Evolutionary conservation across 2,113 vertebrate genomes (phyloP).

Genomic region (Lepus timidus): DNA sequence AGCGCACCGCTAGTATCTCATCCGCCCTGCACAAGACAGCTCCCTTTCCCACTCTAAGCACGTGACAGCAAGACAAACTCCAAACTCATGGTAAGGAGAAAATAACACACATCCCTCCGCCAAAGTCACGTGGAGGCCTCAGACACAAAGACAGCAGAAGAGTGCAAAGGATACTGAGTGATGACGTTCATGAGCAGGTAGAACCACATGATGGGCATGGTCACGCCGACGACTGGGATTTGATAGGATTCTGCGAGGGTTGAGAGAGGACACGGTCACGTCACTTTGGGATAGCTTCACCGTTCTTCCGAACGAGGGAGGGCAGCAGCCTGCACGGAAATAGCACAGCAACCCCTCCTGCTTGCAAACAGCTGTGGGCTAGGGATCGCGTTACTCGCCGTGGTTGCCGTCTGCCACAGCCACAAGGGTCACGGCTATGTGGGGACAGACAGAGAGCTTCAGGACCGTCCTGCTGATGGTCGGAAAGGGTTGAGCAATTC

Average conservation of each 20-base stretch:
- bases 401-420: neutral
- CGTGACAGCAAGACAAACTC: neutral
- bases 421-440: neutral
- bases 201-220: constrained; percentile 95
- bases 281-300: too few species aligned
- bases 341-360: neutral
- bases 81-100: neutral
- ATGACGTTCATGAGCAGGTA: constrained; percentile 96
- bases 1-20: neutral
- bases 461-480: neutral
- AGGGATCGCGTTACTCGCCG: neutral
- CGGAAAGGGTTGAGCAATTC: neutral
- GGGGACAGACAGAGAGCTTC: neutral
- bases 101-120: neutral
- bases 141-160: neutral
- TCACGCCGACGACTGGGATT: constrained; percentile 89
- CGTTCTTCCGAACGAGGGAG: neutral
- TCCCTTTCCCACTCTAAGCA: neutral
- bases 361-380: neutral
- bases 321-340: neutral
- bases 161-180: constrained; percentile 97
- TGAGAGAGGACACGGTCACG: neutral
- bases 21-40: neutral
- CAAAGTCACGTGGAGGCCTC: neutral
- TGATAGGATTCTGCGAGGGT: constrained; percentile 89